Conservation (phyloP, 2,888 invertebrate species). For the Stenodera caucasica region DNA sequence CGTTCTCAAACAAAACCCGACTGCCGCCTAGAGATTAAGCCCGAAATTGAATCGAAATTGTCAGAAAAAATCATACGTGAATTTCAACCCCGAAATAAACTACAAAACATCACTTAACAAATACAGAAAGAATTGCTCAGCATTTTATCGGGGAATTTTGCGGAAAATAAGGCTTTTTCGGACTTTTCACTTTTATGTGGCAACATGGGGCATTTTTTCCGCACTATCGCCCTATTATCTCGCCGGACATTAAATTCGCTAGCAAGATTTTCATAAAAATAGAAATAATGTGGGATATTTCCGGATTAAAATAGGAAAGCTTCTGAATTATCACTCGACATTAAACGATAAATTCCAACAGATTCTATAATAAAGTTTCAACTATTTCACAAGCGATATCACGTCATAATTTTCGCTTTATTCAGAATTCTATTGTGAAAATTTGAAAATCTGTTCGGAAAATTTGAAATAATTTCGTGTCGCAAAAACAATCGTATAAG, state of each 20-base stretch:
- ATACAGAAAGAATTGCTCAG: background rate
- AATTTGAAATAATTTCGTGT: background rate
- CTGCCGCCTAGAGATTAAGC: no score
- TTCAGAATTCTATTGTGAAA: no score
- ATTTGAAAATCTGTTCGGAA: background rate
- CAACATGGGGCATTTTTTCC: background rate
- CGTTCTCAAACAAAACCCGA: no score
- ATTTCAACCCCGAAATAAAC: no score
- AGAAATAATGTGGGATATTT: background rate
- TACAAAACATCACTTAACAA: no score
- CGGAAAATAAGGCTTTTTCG: background rate
- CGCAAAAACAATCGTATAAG: background rate
- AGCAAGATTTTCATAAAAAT: background rate
- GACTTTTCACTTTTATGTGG: background rate
- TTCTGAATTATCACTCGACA: background rate
- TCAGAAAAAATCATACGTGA: no score
- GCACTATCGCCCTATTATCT: background rate
- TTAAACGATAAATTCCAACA: background rate
- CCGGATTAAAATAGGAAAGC: background rate
- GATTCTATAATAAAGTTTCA: background rate
- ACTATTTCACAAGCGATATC: background rate
- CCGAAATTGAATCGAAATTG: no score
- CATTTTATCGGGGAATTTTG: background rate
- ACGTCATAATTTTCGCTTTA: background rate
- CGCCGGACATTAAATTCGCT: background rate